A percentile compares a stretch with the other conserved stretches of the same genome.
phyloP scores from a whole-genome alignment of 2,113 vertebrate species.

The Erpornis zantholeuca region DNA sequence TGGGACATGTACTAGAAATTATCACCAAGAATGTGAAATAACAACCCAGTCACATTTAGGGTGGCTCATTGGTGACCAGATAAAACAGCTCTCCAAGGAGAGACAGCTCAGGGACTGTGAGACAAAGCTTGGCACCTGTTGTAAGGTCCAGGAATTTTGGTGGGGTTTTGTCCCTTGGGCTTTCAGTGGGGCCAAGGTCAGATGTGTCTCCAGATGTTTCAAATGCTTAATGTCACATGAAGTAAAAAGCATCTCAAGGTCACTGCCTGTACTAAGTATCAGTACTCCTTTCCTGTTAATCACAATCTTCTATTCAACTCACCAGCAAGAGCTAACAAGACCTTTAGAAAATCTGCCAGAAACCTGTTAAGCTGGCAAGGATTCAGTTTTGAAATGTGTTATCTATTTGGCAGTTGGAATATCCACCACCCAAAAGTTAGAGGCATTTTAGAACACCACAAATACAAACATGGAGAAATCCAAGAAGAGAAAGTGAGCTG shows the following conservation, averaged over 20 bases:
- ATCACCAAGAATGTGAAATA: conserved; percentile 31
- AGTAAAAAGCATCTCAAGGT: not conserved
- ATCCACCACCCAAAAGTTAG: not conserved
- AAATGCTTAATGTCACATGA: not conserved
- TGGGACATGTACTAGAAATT: conserved; percentile 32
- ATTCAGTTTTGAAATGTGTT: not conserved
- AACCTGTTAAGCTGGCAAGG: not conserved
- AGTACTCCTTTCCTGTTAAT: not conserved
- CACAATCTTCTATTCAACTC: not conserved
- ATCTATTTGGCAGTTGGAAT: not conserved
- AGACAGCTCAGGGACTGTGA: not conserved
- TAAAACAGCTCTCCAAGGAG: not conserved
- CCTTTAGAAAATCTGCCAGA: not conserved
- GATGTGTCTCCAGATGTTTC: rapidly evolving
- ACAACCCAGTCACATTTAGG: not conserved
- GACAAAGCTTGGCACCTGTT: not conserved
- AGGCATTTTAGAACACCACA: not conserved
- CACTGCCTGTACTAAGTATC: not conserved
- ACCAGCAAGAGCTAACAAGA: not conserved
- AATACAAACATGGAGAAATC: not conserved
- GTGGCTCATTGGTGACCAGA: not conserved
- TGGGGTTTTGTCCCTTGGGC: not conserved
- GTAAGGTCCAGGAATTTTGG: not conserved
- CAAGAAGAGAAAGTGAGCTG: not conserved
- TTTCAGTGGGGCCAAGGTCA: not conserved